phyloP scores from a whole-genome alignment of 2,797 vertebrate genomes.

The Sparidentex hasta region DNA sequence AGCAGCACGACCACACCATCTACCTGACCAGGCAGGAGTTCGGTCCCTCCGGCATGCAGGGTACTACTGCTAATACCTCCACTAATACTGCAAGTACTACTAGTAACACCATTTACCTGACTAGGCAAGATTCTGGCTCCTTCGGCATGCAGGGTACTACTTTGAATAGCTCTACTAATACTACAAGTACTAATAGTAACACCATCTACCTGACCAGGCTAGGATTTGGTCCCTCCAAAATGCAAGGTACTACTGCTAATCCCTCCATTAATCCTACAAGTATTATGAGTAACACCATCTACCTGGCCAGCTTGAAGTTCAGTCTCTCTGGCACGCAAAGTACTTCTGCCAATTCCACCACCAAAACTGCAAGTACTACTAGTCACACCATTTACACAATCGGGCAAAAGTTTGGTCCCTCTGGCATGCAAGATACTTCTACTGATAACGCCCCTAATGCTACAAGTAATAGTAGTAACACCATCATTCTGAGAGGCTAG shows the following conservation, averaged over 20 bases:
- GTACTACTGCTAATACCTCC: conserved; percentile 73
- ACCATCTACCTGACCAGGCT: background rate
- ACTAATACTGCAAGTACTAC: background rate
- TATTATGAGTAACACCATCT: background rate
- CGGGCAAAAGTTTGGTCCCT: too few relatives aligned
- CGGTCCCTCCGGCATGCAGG: conserved; percentile 96
- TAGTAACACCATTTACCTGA: background rate
- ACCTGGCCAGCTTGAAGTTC: background rate
- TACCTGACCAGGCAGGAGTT: conserved; percentile 96
- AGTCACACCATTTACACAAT: background rate
- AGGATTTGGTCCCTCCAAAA: background rate
- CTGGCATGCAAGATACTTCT: too few relatives aligned
- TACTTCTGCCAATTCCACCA: background rate
- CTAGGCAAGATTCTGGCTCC: background rate
- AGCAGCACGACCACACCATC: conserved; percentile 96
- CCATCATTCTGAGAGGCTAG: background rate
- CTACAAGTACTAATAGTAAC: background rate
- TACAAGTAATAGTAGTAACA: background rate
- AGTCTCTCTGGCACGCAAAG: background rate
- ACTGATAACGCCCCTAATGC: too few relatives aligned
- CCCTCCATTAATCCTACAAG: background rate
- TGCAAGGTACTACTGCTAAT: background rate
- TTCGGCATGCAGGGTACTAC: background rate
- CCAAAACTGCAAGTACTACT: background rate
- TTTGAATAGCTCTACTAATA: background rate